These are phyloP conservation scores for Sus cebifrons DNA, from an alignment of 2,797 vertebrate genomes.

Conservation along the genomic window DNA sequence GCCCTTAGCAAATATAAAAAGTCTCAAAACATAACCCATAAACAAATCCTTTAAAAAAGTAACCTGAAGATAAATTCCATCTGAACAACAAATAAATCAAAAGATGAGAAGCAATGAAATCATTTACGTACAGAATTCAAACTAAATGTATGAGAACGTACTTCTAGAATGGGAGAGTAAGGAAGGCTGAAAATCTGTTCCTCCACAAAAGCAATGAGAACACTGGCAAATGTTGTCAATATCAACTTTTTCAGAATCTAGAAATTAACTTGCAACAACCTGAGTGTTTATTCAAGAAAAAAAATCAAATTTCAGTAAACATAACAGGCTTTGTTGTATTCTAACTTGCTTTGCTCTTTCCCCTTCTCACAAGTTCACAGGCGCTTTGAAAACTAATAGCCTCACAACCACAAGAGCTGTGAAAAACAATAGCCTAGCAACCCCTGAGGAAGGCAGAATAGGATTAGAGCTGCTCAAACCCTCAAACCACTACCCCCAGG, in stretches of 20 bases:
- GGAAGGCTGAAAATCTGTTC: neutral
- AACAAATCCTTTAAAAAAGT: neutral
- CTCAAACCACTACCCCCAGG: too few species aligned
- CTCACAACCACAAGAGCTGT: neutral
- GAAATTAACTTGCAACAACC: neutral
- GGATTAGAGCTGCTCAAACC: neutral
- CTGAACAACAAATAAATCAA: constrained; percentile 5
- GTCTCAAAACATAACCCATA: neutral
- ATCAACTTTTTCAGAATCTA: neutral
- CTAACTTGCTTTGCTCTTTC: neutral
- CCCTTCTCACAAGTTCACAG: neutral
- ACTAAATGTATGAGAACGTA: neutral
- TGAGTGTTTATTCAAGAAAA: neutral
- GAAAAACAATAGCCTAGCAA: neutral
- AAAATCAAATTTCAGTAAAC: neutral
- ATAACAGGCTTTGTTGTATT: neutral
- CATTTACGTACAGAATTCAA: neutral
- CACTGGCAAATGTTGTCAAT: neutral
- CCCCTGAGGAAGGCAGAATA: neutral
- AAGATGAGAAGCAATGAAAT: neutral
- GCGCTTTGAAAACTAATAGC: neutral
- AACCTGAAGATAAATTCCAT: neutral
- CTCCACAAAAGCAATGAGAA: neutral
- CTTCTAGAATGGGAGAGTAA: neutral
- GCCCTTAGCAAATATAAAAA: constrained; percentile 11